A percentile compares a stretch with the other conserved stretches of the same genome.
These are phyloP conservation scores for Asbolus verrucosus DNA, from an alignment of 1,140 invertebrate species.

Conservation along the genomic window DNA sequence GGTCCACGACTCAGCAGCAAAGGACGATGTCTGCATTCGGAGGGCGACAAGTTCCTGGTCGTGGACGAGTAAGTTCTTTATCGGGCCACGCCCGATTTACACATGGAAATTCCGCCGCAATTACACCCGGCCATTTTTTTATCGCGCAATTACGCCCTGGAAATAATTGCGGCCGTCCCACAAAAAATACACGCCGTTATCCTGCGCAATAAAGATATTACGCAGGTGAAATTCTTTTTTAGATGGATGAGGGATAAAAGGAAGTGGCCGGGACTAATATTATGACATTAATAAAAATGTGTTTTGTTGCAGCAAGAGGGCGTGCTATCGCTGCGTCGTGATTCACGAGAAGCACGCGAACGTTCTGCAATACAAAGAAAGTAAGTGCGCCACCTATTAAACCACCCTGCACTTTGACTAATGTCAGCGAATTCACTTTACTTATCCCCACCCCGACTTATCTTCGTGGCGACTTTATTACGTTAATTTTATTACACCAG, in stretches of 20 bases:
- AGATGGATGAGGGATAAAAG: conserved; percentile 37
- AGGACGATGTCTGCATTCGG: conserved; percentile 81
- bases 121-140: conserved; percentile 18
- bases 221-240: conserved; percentile 34
- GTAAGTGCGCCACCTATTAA: conserved; percentile 77
- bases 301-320: conserved; percentile 63
- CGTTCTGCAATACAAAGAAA: conserved; percentile 96
- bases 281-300: conserved; percentile 51
- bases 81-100: conserved; percentile 26
- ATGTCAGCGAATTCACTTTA: conserved; percentile 4
- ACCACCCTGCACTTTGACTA: conserved; percentile 24
- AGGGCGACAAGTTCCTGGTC: conserved; percentile 86
- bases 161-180: conserved; percentile 21
- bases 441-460: conserved; percentile 6
- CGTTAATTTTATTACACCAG: conserved; percentile 41
- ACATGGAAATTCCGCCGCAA: conserved; percentile 22
- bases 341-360: conserved; percentile 93
- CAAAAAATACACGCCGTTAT: conserved; percentile 10
- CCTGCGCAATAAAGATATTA: conserved; percentile 39
- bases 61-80: conserved; percentile 81
- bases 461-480: conserved; percentile 17
- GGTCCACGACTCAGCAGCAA: conserved; percentile 82
- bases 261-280: conserved; percentile 44
- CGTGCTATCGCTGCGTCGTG: conserved; percentile 89
- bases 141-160: conserved; percentile 23